phyloP scores from a whole-genome alignment of 2,113 vertebrate genomes.

The Entomyzon cyanotis region DNA sequence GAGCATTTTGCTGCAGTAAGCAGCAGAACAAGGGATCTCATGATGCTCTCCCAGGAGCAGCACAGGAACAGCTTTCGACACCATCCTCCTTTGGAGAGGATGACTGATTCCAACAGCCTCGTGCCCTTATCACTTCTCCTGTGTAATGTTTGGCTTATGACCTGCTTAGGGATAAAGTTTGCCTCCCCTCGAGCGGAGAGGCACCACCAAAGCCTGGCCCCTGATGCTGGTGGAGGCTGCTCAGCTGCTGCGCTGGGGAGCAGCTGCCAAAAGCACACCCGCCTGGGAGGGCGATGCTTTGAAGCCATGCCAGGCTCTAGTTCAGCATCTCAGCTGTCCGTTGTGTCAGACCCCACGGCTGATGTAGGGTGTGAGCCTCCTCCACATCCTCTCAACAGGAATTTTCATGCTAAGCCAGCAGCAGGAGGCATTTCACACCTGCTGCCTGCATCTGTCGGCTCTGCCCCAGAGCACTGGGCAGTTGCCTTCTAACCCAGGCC shows the following conservation, averaged over 20 bases:
- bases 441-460: neutral
- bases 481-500: neutral
- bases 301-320: neutral
- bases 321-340: neutral
- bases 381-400: neutral
- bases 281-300: neutral
- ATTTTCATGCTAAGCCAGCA: neutral
- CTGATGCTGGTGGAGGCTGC: neutral
- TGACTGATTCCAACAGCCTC: neutral
- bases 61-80: neutral
- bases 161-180: neutral
- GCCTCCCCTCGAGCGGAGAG: neutral
- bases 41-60: neutral
- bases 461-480: neutral
- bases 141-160: neutral
- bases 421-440: neutral
- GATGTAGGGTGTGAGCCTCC: neutral
- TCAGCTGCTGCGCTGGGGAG: neutral
- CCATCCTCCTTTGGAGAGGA: neutral
- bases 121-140: neutral
- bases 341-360: neutral
- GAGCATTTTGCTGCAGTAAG: neutral
- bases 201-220: neutral
- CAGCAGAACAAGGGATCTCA: neutral
- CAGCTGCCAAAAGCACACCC: slow-evolving; percentile 11